Base-by-base conservation (phyloP, 2,797 vertebrate species). In the Muscicapa striata region DNA sequence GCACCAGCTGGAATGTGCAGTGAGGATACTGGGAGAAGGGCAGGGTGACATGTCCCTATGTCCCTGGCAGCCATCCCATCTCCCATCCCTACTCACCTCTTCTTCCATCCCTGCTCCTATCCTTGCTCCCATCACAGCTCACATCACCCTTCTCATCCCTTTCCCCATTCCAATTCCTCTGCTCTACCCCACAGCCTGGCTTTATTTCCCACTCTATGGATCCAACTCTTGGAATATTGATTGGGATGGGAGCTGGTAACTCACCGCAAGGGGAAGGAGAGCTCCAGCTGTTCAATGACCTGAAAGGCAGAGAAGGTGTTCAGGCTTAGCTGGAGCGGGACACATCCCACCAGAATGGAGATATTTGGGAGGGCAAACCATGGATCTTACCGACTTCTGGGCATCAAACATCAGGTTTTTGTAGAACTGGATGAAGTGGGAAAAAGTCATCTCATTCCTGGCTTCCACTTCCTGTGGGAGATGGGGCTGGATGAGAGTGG, bases 221-320 rank as follows among this genome's bases (percentile, higher is more conserved):
- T 52, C 52, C 4, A 2, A 4, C 41, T 36, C 52, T 17, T 5
- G 29, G 52, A 13, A 24, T 38, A 16, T 24, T 43, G 26, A 15
- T 4, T 1, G 1, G 40, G 52, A 26, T 24, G n/a, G 84, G 26
- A 75, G 19, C 45, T 1, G 4, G 32, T 12, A 43, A 61, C 97
- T 97, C 97, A 99, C 98, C 98, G 96, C 68, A 99, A 93, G 13
- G 98, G 98, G 95, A 99, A 98, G 88, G 98, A 99, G 74, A 99
- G 97, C 84, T 99, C 98, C 97, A 99, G 97, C 97, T 99, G 98
- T 94, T 99, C 98, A 32, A 98, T 98, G 84, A 99, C 98, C 98
- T 99, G 97, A 19, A 96, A 96, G 55, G 84, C 92, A 95, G 83
- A 76, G 24, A 10, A 81, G 5, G 15, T 4, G 23, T 34, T 16